Evolutionary conservation across 2,888 invertebrate species (phyloP).

Genomic region (Melanostoma scalare): DNA sequence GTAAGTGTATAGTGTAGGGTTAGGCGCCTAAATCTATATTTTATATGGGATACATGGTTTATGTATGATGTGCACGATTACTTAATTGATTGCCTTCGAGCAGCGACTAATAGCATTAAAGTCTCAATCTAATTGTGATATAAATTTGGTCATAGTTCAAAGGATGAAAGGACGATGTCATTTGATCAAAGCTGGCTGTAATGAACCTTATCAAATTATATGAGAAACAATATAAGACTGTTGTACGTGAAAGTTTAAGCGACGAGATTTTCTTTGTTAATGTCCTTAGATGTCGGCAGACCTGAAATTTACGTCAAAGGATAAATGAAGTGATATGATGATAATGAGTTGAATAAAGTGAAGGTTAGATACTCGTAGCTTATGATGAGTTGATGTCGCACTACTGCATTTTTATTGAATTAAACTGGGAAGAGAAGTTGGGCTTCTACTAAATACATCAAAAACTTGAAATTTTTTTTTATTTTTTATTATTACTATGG

Average conservation of each 20-base stretch:
- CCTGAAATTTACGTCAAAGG: too few species aligned
- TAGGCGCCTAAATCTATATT: slow-evolving; percentile 13
- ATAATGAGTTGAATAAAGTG: too few species aligned
- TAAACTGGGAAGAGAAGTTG: too few species aligned
- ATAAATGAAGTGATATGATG: too few species aligned
- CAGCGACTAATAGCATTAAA: slow-evolving; percentile 33
- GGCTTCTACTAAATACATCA: too few species aligned
- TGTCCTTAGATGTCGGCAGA: too few species aligned
- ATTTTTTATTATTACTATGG: too few species aligned
- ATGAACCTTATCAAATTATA: slow-evolving; percentile 24
- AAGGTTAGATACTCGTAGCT: too few species aligned
- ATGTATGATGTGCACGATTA: slow-evolving; percentile 8
- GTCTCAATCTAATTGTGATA: slow-evolving; percentile 39
- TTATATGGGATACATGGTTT: too few species aligned
- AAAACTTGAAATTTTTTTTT: too few species aligned
- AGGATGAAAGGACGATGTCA: slow-evolving; percentile 24
- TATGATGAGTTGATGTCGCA: too few species aligned
- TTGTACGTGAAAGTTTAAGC: background rate
- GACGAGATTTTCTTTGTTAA: slow-evolving; percentile 2
- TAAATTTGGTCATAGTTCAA: slow-evolving; percentile 29
- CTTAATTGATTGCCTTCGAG: slow-evolving; percentile 17
- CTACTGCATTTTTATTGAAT: too few species aligned
- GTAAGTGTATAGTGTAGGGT: background rate
- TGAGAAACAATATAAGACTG: slow-evolving; percentile 14
- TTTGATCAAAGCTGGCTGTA: background rate